Base-by-base conservation (phyloP, 2,113 vertebrate genomes). In the Globicephala melas region DNA sequence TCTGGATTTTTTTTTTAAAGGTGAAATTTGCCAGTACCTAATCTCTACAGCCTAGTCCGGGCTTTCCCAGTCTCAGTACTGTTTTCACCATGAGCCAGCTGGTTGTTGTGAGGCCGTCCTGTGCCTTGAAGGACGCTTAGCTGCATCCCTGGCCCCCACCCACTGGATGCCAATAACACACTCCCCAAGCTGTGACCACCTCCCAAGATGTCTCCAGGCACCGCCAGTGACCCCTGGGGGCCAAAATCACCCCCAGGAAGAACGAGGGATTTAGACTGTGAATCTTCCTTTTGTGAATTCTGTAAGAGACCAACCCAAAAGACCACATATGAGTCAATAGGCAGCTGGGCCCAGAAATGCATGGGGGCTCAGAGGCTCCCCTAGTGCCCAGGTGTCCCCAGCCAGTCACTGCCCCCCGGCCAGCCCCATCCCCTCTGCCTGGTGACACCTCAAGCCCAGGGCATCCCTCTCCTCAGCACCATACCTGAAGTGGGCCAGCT, bases 41-140 rank as follows among this genome's bases (percentile, higher is more conserved):
- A 14, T 3, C 41, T 53, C 91, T 36, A 1, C 31, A 1, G 26
- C 20, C 5, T 62, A 2, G 23, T 17, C n/a, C 5, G 1, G 28
- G 79, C 2, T 3, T 58, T 41, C 21, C 7, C 13, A 1, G 2
- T 13, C n/a, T n/a, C 53, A n/a, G 33, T 11, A 2, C 3, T 1
- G 0, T 5, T 8, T 33, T 2, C 53, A 53, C 6, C 0, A 1
- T 6, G 33, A 21, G 41, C 26, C 25, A 0, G 47, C 3, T 7
- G 1, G 1, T 62, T 0, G 3, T 5, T 3, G 9, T 11, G 4
- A 6, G 23, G 15, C 33, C 11, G 0, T 14, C 23, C 31, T 23
- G 44, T 17, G 20, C 28, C 0, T 2, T 5, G 2, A 21, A 8
- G 50, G 50, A 12, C 0, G 1, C 5, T 10, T 0, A 21, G 18